phyloP scores from a whole-genome alignment of 2,888 invertebrate genomes.

The Trilocha varians region DNA sequence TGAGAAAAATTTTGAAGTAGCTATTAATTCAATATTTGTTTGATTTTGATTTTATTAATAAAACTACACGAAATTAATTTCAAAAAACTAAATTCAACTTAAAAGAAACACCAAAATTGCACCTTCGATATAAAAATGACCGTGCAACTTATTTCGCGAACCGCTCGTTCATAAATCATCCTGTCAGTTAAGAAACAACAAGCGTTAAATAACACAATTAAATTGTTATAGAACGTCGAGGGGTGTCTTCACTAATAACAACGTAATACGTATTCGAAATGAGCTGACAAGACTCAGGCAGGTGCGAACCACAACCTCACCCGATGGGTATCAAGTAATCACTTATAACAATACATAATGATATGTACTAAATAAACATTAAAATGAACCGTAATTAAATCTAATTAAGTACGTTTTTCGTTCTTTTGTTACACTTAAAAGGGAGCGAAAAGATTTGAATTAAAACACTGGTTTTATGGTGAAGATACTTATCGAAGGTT shows the following conservation, averaged over 20 bases:
- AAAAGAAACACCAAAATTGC: neutral
- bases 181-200: constrained; percentile 36
- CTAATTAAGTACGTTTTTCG: constrained; percentile 3
- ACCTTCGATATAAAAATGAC: neutral
- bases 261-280: constrained; percentile 48
- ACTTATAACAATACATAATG: constrained; percentile 50
- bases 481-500: no score
- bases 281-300: constrained; percentile 26
- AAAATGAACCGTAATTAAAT: constrained; percentile 32
- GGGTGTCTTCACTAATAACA: constrained; percentile 51
- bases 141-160: constrained; percentile 10
- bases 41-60: no score
- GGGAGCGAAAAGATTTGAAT: neutral
- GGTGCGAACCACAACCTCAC: constrained; percentile 37
- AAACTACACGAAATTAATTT: no score
- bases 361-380: constrained; percentile 52
- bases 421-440: neutral
- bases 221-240: constrained; percentile 48
- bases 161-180: constrained; percentile 28
- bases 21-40: no score
- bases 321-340: constrained; percentile 49
- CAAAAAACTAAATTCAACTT: neutral
- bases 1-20: no score
- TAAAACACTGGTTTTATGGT: no score
- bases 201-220: constrained; percentile 59